A percentile compares a stretch with the other conserved stretches of the same genome.
These are phyloP conservation scores for Teleogryllus occipitalis DNA, from an alignment of 1,140 invertebrate species.

Conservation along the genomic window DNA sequence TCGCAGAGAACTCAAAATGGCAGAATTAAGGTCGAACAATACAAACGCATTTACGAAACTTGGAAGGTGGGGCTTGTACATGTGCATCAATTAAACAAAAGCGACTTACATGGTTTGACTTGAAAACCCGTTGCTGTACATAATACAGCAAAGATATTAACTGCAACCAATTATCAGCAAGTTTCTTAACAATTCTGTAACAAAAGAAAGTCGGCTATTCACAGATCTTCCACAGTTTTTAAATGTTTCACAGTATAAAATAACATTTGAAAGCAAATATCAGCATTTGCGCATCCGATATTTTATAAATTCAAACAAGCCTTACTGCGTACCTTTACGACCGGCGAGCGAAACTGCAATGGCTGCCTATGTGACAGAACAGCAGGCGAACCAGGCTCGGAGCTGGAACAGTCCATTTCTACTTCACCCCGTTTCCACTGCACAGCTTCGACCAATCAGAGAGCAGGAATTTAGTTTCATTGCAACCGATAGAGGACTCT, in stretches of 20 bases:
- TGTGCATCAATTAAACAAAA: neutral
- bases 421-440: too few species aligned
- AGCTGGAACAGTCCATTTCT: too few species aligned
- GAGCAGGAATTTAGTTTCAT: neutral
- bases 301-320: too few species aligned
- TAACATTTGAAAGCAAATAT: too few species aligned
- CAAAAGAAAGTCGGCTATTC: neutral
- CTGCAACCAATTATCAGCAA: neutral
- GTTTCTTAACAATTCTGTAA: neutral
- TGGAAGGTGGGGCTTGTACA: neutral
- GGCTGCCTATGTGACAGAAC: slow-evolving; percentile 3
- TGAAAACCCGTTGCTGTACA: slow-evolving; percentile 22
- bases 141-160: slow-evolving; percentile 20
- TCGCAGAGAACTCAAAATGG: slow-evolving; percentile 16
- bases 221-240: too few species aligned
- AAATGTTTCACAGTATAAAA: too few species aligned
- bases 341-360: slow-evolving; percentile 21
- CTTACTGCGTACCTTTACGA: neutral
- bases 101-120: slow-evolving; percentile 17
- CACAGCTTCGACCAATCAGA: too few species aligned
- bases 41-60: neutral
- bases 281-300: too few species aligned
- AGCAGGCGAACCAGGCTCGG: neutral
- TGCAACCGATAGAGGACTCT: slow-evolving; percentile 10
- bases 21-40: slow-evolving; percentile 15